Evolutionary conservation across 2,797 vertebrate genomes (phyloP).

Genomic region (Hafferia zeledoni): DNA sequence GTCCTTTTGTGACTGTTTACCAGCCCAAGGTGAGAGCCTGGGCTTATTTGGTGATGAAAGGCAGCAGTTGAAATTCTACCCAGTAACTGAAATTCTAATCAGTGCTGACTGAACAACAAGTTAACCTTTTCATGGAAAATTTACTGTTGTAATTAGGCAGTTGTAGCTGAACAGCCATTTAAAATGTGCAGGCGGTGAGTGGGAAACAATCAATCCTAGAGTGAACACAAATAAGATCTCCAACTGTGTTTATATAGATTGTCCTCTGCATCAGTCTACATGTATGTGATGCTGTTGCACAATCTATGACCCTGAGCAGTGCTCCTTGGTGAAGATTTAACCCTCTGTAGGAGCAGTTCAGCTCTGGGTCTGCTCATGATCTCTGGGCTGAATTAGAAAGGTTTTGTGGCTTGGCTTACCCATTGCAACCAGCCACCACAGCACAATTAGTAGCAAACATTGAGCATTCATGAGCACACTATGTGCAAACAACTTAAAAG

Average conservation of each 20-base stretch:
- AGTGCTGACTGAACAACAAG: not conserved
- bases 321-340: not conserved
- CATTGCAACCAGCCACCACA: not conserved
- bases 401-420: not conserved
- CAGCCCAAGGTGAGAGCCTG: not conserved
- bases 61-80: not conserved
- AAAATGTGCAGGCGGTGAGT: not conserved
- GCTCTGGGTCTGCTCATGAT: not conserved
- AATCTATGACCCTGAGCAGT: not conserved
- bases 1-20: not conserved
- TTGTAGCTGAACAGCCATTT: not conserved
- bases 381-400: not conserved
- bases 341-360: not conserved
- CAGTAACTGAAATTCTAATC: not conserved
- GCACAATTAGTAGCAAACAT: not conserved
- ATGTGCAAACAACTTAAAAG: not conserved
- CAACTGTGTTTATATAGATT: slow-evolving; percentile 1
- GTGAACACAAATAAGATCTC: slow-evolving; percentile 7
- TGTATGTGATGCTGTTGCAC: not conserved
- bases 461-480: not conserved
- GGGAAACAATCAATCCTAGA: not conserved
- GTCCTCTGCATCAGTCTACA: not conserved
- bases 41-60: not conserved
- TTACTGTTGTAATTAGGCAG: not conserved
- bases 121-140: not conserved